Evolutionary conservation across 2,888 invertebrate species (phyloP).

Genomic region (Harpagoxenus sublaevis): DNA sequence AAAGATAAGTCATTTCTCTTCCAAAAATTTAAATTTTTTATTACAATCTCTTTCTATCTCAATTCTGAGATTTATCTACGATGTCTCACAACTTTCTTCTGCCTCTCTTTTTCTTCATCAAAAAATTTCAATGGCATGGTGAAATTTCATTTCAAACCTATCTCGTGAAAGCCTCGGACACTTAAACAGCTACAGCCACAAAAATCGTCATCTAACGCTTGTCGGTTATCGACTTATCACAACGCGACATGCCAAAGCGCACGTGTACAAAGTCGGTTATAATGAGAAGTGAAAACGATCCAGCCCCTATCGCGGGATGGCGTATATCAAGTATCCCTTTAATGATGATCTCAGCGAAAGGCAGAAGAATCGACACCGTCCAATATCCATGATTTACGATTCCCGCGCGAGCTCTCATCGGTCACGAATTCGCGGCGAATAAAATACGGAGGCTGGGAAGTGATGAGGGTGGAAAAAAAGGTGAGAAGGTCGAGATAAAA

Average conservation of each 20-base stretch:
- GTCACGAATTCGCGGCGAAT: constrained; percentile 25
- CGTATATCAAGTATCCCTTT: constrained; percentile 66
- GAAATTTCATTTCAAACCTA: background rate
- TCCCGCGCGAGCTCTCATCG: constrained; percentile 23
- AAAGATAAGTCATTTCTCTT: background rate
- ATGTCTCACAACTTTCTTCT: background rate
- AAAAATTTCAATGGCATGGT: background rate
- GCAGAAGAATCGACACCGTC: constrained; percentile 57
- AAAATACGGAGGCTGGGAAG: background rate
- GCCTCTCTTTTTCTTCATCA: background rate
- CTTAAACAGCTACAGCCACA: background rate
- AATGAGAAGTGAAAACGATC: constrained; percentile 70
- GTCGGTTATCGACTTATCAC: background rate
- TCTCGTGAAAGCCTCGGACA: background rate
- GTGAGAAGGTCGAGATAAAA: constrained; percentile 29
- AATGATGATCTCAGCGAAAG: constrained; percentile 57
- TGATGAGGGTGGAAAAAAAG: background rate
- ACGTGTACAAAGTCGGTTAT: constrained; percentile 40
- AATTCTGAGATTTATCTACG: background rate
- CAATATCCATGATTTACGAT: constrained; percentile 63
- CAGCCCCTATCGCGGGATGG: constrained; percentile 26
- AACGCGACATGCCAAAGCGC: background rate
- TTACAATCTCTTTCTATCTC: background rate
- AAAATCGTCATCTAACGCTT: background rate
- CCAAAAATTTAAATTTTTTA: background rate